phyloP scores from a whole-genome alignment of 2,888 invertebrate species.

The Thumatha senex region DNA sequence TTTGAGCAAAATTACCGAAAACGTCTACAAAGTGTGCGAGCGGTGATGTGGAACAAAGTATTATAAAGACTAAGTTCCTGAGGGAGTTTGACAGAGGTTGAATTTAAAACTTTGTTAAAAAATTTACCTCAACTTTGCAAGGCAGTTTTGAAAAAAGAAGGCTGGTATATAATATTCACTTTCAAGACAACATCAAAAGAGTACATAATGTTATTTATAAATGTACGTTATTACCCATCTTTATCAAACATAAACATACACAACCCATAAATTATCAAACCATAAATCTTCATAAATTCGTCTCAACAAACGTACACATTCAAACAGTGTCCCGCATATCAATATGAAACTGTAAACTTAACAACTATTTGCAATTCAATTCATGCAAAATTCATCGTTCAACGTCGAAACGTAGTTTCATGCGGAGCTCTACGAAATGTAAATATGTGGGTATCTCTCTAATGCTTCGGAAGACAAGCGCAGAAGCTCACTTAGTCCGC shows the following conservation, averaged over 20 bases:
- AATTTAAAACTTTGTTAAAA: neutral
- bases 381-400: conserved; percentile 58
- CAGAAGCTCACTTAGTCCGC: conserved; percentile 67
- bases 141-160: neutral
- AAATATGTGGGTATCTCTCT: conserved; percentile 45
- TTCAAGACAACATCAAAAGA: too few species aligned
- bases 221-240: conserved; percentile 3
- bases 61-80: neutral
- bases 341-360: conserved; percentile 51
- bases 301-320: conserved; percentile 18
- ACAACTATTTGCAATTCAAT: conserved; percentile 63
- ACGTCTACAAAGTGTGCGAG: neutral
- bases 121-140: neutral
- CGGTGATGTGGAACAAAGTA: neutral
- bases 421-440: conserved; percentile 38
- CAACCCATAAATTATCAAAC: conserved; percentile 36
- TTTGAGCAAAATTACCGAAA: conserved; percentile 17
- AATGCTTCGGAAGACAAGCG: conserved; percentile 62
- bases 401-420: conserved; percentile 41
- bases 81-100: neutral
- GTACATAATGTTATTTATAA: neutral
- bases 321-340: conserved; percentile 41
- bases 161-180: neutral
- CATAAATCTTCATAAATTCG: conserved; percentile 34
- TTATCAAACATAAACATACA: conserved; percentile 4